These are phyloP conservation scores for Hippolais icterina DNA, from an alignment of 2,113 vertebrate genomes.

Conservation along the genomic window DNA sequence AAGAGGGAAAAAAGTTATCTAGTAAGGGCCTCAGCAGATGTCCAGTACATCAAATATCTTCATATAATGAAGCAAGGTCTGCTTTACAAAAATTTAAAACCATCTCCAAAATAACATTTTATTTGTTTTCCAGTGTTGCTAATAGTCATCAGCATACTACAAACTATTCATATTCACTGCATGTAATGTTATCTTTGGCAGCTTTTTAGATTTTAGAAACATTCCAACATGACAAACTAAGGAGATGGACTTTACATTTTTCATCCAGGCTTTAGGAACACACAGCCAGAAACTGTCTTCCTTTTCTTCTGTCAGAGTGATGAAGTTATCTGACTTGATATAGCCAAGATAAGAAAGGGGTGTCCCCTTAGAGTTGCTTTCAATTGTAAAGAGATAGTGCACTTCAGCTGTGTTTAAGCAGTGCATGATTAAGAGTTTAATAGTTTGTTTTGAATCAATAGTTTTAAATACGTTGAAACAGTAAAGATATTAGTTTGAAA, in stretches of 20 bases:
- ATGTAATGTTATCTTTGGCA: background rate
- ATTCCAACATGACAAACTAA: background rate
- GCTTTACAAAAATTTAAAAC: background rate
- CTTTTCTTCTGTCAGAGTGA: background rate
- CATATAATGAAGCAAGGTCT: background rate
- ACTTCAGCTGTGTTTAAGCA: background rate
- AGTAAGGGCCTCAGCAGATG: background rate
- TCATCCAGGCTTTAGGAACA: background rate
- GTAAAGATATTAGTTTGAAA: background rate
- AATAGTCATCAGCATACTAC: background rate
- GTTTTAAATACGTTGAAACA: background rate
- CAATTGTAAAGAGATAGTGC: background rate
- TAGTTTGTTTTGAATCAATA: background rate
- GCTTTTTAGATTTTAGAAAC: background rate
- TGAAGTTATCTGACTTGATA: background rate
- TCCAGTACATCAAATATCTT: background rate
- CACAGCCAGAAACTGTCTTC: background rate
- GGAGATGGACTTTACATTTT: background rate
- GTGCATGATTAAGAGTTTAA: background rate
- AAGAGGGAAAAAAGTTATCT: background rate
- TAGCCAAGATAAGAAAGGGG: background rate
- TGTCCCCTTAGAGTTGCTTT: background rate
- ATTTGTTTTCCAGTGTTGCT: background rate
- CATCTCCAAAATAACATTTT: background rate
- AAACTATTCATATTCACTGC: background rate